Percentiles rank a stretch among this genome's conserved stretches.
phyloP scores from a whole-genome alignment of 2,797 vertebrate species.

The Masticophis lateralis region DNA sequence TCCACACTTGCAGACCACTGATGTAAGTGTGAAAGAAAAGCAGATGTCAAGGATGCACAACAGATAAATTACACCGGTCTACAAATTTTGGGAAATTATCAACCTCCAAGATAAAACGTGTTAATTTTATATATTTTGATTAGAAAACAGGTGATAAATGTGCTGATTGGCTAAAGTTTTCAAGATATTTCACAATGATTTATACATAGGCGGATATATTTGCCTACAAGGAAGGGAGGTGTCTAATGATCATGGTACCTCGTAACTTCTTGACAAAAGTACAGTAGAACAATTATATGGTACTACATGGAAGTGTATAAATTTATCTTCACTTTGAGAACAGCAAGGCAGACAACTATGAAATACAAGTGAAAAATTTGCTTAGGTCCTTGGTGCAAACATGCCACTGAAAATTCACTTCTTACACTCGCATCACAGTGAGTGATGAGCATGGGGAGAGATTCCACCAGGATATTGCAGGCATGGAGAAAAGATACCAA shows the following conservation, averaged over 20 bases:
- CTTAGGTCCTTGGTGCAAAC: neutral
- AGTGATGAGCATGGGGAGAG: neutral
- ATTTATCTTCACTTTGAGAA: too few relatives aligned
- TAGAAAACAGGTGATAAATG: neutral
- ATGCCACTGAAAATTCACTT: neutral
- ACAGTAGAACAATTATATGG: too few relatives aligned
- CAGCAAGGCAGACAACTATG: too few relatives aligned
- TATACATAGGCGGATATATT: too few relatives aligned
- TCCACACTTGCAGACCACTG: slow-evolving; percentile 72
- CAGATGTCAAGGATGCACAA: too few relatives aligned
- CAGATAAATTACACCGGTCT: neutral
- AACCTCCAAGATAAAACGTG: neutral
- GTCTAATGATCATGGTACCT: too few relatives aligned
- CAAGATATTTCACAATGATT: too few relatives aligned
- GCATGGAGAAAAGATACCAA: neutral
- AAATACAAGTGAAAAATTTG: too few relatives aligned
- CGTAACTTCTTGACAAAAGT: too few relatives aligned
- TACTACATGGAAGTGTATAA: too few relatives aligned
- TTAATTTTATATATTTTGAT: neutral
- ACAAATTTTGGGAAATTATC: neutral
- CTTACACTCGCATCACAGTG: neutral
- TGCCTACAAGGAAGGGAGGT: too few relatives aligned
- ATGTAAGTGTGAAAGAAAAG: slow-evolving; percentile 72
- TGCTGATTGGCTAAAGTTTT: too few relatives aligned
- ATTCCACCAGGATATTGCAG: neutral